phyloP scores from a whole-genome alignment of 2,113 vertebrate species.

The Corapipo altera region DNA sequence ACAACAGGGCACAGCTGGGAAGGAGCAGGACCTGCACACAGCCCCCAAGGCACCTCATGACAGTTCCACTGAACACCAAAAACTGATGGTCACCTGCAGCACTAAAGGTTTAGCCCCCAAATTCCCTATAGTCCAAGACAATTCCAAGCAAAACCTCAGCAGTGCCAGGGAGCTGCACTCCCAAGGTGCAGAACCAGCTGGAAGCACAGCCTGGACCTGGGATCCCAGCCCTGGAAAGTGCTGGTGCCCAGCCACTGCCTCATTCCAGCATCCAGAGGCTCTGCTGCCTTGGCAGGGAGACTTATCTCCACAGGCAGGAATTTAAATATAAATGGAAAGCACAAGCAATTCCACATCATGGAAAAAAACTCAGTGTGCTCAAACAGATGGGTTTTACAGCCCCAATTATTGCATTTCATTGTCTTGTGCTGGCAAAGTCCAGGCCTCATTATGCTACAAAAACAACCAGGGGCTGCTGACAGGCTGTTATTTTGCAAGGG shows the following conservation, averaged over 20 bases:
- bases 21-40: not conserved
- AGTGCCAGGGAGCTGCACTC: not conserved
- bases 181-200: not conserved
- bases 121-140: not conserved
- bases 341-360: not conserved
- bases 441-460: not conserved
- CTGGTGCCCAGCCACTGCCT: not conserved
- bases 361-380: not conserved
- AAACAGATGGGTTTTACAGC: conserved; percentile 61
- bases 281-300: not conserved
- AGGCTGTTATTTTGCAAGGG: not conserved
- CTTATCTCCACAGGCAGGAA: not conserved
- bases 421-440: conserved; percentile 31
- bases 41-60: not conserved
- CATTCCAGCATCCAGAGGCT: not conserved
- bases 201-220: not conserved
- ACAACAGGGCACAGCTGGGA: not conserved
- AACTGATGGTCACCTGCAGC: accelerated
- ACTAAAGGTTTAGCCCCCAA: accelerated
- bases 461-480: not conserved
- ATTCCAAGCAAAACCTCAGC: not conserved
- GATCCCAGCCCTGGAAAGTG: not conserved
- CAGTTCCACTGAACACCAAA: not conserved
- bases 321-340: conserved; percentile 41
- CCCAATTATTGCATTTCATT: conserved; percentile 25